Conservation (phyloP, 2,888 invertebrate species). For the Auanema freiburgensis region DNA sequence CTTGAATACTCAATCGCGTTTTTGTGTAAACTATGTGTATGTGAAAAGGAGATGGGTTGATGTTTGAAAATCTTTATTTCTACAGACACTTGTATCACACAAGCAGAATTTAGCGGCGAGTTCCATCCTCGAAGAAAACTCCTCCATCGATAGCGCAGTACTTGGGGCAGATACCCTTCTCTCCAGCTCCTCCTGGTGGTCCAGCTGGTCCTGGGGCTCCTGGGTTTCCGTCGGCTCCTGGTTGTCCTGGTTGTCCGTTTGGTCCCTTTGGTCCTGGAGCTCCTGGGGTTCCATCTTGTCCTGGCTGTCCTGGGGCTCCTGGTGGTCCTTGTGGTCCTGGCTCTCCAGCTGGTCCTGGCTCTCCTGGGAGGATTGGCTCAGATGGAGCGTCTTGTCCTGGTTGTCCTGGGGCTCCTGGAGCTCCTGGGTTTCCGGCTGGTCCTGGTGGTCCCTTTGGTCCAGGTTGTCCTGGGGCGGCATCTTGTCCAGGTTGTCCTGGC, state of each 20-base stretch:
- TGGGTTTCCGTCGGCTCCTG: conserved; percentile 35
- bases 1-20: too few relatives aligned
- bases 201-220: conserved; percentile 45
- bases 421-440: conserved; percentile 39
- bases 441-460: conserved; percentile 36
- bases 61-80: too few relatives aligned
- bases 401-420: conserved; percentile 33
- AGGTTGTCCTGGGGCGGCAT: conserved; percentile 40
- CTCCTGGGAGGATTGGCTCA: conserved; percentile 33
- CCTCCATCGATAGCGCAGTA: conserved; percentile 47
- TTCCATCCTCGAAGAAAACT: conserved; percentile 64
- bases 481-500: conserved; percentile 38
- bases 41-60: too few relatives aligned
- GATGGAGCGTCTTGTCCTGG: conserved; percentile 33
- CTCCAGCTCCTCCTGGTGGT: conserved; percentile 41
- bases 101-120: conserved; percentile 42
- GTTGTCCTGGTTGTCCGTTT: conserved; percentile 38
- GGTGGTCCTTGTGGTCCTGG: conserved; percentile 40
- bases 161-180: conserved; percentile 52
- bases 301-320: conserved; percentile 41
- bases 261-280: conserved; percentile 44
- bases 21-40: too few relatives aligned
- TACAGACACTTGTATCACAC: too few relatives aligned
- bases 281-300: conserved; percentile 32
- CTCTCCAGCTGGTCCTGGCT: conserved; percentile 44